Evolutionary conservation across 2,113 vertebrate species (phyloP), one percentile per base, ranked within the genome.

Genomic region (Aegithalos caudatus): DNA sequence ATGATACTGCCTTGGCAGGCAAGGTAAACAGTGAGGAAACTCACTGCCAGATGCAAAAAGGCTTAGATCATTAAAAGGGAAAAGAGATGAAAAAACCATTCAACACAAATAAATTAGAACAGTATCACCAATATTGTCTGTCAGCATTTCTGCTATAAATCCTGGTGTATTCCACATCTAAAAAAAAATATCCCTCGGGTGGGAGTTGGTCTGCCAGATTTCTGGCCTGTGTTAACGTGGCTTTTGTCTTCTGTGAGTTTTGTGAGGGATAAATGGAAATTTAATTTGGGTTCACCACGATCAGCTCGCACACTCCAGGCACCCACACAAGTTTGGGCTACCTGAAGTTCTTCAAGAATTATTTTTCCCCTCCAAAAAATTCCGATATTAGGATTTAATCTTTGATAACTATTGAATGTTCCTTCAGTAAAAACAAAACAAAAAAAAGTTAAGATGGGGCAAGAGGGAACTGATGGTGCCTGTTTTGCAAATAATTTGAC

Each of bases 61-160:
- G 94, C 88, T 96, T 90, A 97, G 94, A 98, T 96, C 53, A 95
- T 95, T 97, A 96, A 86, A 95, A 97, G n/a, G 87, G 47, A 95
- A 93, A 96, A 95, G 47, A 97, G 91, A 97, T 88, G 86, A 96
- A 95, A 88, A 93, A 97, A 93, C 2, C 89, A 92, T 44, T 95
- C 92, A 91, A 51, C 47, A 22, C 82, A 96, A 89, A 95, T 95
- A 93, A 94, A 95, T 94, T 90, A 97, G 90, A 97, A 56, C 71
- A 91, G 70, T 91, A 93, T 96, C 85, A 70, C 80, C 89, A 92
- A 96, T 69, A 66, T 35, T 95, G 61, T 74, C 90, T 95, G 89
- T 96, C 78, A 77, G 58, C 61, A 69, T 95, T 95, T 74, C 74
- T 92, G 42, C 93, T 64, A 57, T 65, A 93, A 94, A 92, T 94